Evolutionary conservation across 2,888 invertebrate species (phyloP).

Genomic region (Phasia obesa): DNA sequence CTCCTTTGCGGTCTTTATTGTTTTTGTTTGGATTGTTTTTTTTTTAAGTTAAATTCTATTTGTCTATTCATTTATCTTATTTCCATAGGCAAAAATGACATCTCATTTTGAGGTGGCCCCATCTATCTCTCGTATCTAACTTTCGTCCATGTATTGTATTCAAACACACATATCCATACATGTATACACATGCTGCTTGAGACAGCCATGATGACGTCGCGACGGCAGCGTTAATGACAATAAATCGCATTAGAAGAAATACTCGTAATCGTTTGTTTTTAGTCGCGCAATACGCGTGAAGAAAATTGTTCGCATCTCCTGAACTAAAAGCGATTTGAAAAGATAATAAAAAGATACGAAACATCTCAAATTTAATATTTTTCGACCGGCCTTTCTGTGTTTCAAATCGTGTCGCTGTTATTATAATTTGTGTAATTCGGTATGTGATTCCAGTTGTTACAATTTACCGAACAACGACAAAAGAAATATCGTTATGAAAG

Average conservation of each 20-base stretch:
- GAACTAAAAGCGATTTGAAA: constrained; percentile 21
- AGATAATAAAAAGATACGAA: constrained; percentile 1
- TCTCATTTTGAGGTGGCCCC: constrained; percentile 28
- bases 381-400: neutral
- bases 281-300: constrained; percentile 65
- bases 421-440: neutral
- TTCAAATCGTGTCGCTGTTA: neutral
- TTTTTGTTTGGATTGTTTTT: neutral
- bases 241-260: constrained; percentile 59
- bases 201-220: constrained; percentile 25
- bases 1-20: neutral
- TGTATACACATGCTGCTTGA: neutral
- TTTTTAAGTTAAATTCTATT: constrained; percentile 7
- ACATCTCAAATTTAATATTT: neutral
- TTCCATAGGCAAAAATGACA: constrained; percentile 16
- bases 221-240: constrained; percentile 18
- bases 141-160: constrained; percentile 33
- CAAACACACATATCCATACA: constrained; percentile 10
- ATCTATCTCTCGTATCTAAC: constrained; percentile 10
- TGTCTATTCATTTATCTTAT: constrained; percentile 38
- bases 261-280: constrained; percentile 57
- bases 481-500: neutral
- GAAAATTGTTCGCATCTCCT: constrained; percentile 62
- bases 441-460: constrained; percentile 26
- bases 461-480: constrained; percentile 12